Conservation (phyloP, 2,113 vertebrate species). For the Gnathonemus longibarbis region DNA sequence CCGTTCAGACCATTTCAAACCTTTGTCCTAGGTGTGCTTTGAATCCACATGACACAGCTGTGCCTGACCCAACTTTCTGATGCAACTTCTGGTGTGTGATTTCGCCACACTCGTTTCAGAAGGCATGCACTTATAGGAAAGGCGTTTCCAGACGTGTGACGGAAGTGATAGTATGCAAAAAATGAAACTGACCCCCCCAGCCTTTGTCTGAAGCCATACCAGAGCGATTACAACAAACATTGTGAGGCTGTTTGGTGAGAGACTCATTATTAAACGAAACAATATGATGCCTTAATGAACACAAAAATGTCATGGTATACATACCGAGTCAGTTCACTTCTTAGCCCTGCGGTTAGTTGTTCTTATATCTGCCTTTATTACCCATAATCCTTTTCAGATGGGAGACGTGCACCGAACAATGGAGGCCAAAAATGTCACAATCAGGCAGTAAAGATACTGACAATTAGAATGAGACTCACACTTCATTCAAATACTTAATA, state of each 20-base stretch:
- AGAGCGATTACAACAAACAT: background rate
- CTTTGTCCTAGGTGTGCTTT: background rate
- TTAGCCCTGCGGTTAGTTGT: background rate
- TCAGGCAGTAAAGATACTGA: background rate
- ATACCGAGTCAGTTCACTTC: background rate
- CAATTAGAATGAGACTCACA: background rate
- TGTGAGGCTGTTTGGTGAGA: background rate
- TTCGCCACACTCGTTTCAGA: background rate
- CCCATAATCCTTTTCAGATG: background rate
- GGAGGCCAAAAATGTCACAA: background rate
- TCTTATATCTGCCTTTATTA: background rate
- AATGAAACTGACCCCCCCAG: background rate
- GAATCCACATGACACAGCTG: background rate
- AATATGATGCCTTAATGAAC: background rate
- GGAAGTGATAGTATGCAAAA: background rate
- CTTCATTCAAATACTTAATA: background rate
- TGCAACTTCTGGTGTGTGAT: background rate
- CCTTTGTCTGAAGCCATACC: background rate
- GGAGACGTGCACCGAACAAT: background rate
- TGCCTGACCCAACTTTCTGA: background rate
- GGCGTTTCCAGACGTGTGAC: background rate
- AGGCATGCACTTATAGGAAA: background rate
- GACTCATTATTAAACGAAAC: background rate
- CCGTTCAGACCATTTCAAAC: background rate
- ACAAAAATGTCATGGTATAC: background rate